phyloP scores from a whole-genome alignment of 2,888 invertebrate species.

The Gymnocheta viridis region DNA sequence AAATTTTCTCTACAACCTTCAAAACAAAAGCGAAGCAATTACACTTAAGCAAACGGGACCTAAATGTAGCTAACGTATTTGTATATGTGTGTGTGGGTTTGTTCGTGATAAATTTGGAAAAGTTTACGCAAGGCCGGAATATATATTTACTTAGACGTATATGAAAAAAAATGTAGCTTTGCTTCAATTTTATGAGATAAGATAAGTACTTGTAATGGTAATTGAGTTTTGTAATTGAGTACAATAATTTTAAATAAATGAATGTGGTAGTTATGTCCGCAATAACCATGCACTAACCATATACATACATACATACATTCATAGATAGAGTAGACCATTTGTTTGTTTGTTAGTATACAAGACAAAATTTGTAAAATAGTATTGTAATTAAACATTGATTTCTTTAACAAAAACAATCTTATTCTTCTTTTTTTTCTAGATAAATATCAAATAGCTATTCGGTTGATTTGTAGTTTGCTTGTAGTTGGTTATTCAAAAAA shows the following conservation, averaged over 20 bases:
- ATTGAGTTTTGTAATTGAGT: no score
- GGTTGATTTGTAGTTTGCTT: no score
- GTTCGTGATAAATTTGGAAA: background rate
- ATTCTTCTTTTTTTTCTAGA: no score
- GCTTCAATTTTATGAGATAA: background rate
- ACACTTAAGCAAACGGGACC: no score
- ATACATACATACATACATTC: background rate
- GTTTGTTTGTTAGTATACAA: background rate
- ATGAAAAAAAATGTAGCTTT: background rate
- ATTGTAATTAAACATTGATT: background rate
- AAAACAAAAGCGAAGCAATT: no score
- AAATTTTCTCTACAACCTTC: no score
- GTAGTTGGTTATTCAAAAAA: no score
- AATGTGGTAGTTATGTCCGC: background rate
- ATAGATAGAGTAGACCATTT: no score
- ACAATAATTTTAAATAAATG: background rate
- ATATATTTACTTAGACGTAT: no score
- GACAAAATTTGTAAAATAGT: background rate
- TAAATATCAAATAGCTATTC: no score
- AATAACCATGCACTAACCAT: background rate
- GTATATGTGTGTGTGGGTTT: background rate
- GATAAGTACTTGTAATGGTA: no score
- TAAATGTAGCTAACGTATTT: background rate
- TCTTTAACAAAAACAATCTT: no score
- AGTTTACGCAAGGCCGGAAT: background rate